phyloP scores from a whole-genome alignment of 2,113 vertebrate genomes.

The Dicentrarchus labrax region DNA sequence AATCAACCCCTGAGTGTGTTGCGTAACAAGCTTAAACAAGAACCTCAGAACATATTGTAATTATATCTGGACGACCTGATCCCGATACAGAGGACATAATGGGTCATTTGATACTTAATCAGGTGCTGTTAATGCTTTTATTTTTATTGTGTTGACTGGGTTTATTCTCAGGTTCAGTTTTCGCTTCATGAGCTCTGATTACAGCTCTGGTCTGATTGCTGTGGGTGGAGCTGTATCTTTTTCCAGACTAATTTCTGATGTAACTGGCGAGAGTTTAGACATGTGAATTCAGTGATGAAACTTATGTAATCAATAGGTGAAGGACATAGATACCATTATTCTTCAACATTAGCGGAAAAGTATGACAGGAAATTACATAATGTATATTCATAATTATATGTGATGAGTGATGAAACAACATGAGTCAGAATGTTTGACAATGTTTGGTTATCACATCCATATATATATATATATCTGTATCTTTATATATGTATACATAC shows the following conservation, averaged over 20 bases:
- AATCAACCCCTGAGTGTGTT: conserved; percentile 60
- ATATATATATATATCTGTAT: too few relatives aligned
- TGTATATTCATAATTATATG: neutral
- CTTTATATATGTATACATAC: too few relatives aligned
- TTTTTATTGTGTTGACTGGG: conserved; percentile 25
- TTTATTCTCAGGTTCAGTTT: conserved; percentile 9
- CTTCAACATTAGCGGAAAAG: neutral
- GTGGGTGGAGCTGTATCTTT: conserved; percentile 40
- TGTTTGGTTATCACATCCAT: too few relatives aligned
- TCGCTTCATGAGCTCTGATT: conserved; percentile 19
- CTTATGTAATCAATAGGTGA: conserved; percentile 52
- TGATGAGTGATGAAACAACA: neutral
- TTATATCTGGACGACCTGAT: conserved; percentile 38
- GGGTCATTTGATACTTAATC: conserved; percentile 47
- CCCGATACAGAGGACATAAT: conserved; percentile 7
- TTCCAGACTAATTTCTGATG: conserved; percentile 37
- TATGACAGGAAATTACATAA: conserved; percentile 22
- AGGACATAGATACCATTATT: conserved; percentile 14
- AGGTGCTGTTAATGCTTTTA: conserved; percentile 24
- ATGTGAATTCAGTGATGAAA: conserved; percentile 18
- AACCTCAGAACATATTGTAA: conserved; percentile 49
- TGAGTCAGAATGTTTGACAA: too few relatives aligned
- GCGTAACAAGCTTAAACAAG: conserved; percentile 50
- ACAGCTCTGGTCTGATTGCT: conserved; percentile 30
- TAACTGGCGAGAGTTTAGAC: conserved; percentile 20